Evolutionary conservation across 2,888 invertebrate genomes (phyloP).

Genomic region (Metopia argyrocephala): DNA sequence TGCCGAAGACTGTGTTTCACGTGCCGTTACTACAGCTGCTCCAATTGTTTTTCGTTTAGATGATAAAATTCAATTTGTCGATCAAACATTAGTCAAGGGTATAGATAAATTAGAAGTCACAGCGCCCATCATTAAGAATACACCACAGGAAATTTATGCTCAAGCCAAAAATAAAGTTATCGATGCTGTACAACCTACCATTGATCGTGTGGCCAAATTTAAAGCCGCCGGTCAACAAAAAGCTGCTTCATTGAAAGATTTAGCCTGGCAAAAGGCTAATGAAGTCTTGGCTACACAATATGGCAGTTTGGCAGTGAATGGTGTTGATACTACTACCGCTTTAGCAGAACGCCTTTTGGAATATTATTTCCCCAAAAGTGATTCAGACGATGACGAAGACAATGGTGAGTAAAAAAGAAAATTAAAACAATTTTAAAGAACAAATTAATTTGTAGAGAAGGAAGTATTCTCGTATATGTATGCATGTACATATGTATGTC

Average conservation of each 20-base stretch:
- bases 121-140: slow-evolving; percentile 84
- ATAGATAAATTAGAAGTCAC: slow-evolving; percentile 83
- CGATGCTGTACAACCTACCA: slow-evolving; percentile 81
- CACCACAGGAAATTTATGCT: slow-evolving; percentile 81
- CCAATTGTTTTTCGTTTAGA: slow-evolving; percentile 82
- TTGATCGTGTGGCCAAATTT: slow-evolving; percentile 76
- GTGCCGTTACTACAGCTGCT: slow-evolving; percentile 81
- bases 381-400: slow-evolving; percentile 80
- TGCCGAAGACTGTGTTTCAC: slow-evolving; percentile 82
- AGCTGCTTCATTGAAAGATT: slow-evolving; percentile 83
- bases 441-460: background rate
- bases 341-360: slow-evolving; percentile 86
- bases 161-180: slow-evolving; percentile 81
- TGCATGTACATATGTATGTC: background rate
- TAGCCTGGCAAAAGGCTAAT: slow-evolving; percentile 86
- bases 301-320: slow-evolving; percentile 83
- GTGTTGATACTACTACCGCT: slow-evolving; percentile 84
- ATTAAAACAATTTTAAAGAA: background rate
- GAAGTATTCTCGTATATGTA: background rate
- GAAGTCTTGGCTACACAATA: slow-evolving; percentile 84
- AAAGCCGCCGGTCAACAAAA: slow-evolving; percentile 79
- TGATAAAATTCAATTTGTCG: slow-evolving; percentile 81
- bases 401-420: slow-evolving; percentile 76
- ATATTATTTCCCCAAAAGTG: slow-evolving; percentile 84
- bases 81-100: slow-evolving; percentile 83